These are phyloP conservation scores for Polietes domitor DNA, from an alignment of 2,888 invertebrate genomes.

Conservation along the genomic window DNA sequence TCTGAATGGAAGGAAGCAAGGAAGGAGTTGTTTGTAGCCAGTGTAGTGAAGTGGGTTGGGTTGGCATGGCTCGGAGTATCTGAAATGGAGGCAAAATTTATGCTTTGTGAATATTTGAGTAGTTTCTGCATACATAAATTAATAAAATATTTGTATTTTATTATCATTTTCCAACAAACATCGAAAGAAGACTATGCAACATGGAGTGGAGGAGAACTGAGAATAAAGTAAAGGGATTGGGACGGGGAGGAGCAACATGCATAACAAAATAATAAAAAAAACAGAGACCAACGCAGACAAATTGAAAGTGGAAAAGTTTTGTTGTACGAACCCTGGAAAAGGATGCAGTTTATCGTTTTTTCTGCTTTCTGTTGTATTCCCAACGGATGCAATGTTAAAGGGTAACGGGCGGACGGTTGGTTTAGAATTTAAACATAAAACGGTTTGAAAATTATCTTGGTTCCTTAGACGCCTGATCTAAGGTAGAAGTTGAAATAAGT, in stretches of 20 bases:
- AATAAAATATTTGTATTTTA: conserved; percentile 66
- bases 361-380: too few species aligned
- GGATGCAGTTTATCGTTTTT: conserved; percentile 8
- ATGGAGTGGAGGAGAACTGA: not conserved
- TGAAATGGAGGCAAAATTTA: conserved; percentile 40
- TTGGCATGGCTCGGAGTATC: too few species aligned
- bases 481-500: too few species aligned
- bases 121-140: conserved; percentile 65
- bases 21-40: too few species aligned
- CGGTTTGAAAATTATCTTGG: too few species aligned
- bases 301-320: conserved; percentile 15
- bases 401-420: not conserved
- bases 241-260: too few species aligned
- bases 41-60: too few species aligned
- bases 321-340: not conserved
- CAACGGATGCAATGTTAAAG: not conserved
- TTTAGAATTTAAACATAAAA: not conserved
- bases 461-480: too few species aligned
- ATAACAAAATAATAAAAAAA: too few species aligned
- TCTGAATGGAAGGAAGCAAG: not conserved
- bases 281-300: not conserved
- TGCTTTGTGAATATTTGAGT: conserved; percentile 64
- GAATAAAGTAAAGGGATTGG: not conserved
- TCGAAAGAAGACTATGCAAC: conserved; percentile 1
- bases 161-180: conserved; percentile 55